phyloP scores from a whole-genome alignment of 2,888 invertebrate genomes.

The Nipponacmea schrenckii region DNA sequence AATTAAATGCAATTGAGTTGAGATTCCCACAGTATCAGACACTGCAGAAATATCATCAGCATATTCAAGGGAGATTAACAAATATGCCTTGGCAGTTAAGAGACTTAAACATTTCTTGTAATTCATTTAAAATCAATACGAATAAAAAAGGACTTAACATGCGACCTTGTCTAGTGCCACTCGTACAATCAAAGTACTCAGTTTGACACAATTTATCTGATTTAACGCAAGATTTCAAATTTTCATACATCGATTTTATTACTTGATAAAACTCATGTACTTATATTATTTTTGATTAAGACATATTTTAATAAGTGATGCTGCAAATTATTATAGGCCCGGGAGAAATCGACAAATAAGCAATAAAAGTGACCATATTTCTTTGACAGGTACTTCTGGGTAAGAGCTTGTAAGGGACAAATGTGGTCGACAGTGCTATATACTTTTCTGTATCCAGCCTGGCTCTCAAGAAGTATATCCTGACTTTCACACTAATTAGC shows the following conservation, averaged over 20 bases:
- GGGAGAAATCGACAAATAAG: neutral
- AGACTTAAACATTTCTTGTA: constrained; percentile 2
- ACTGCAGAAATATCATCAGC: constrained; percentile 18
- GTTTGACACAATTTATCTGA: neutral
- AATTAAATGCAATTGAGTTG: constrained; percentile 11
- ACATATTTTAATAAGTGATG: neutral
- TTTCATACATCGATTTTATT: neutral
- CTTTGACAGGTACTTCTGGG: constrained; percentile 8
- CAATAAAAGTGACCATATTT: constrained; percentile 6
- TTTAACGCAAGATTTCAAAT: constrained; percentile 5
- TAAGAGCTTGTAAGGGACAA: constrained; percentile 5
- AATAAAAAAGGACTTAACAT: neutral
- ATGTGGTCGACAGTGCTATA: constrained; percentile 5
- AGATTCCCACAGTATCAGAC: constrained; percentile 7
- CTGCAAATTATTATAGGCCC: neutral
- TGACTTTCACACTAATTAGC: constrained; percentile 1
- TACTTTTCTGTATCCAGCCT: constrained; percentile 9
- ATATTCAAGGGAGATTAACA: constrained; percentile 11
- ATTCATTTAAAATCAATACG: constrained; percentile 11
- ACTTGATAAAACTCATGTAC: neutral
- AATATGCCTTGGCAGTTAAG: constrained; percentile 10
- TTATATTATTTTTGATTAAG: constrained; percentile 7
- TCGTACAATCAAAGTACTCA: constrained; percentile 6
- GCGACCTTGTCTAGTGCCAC: constrained; percentile 16
- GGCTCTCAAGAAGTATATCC: neutral